phyloP scores from a whole-genome alignment of 30 jellyfish, hydroid and myxozoan genomes.

The Aurelia sp. region DNA sequence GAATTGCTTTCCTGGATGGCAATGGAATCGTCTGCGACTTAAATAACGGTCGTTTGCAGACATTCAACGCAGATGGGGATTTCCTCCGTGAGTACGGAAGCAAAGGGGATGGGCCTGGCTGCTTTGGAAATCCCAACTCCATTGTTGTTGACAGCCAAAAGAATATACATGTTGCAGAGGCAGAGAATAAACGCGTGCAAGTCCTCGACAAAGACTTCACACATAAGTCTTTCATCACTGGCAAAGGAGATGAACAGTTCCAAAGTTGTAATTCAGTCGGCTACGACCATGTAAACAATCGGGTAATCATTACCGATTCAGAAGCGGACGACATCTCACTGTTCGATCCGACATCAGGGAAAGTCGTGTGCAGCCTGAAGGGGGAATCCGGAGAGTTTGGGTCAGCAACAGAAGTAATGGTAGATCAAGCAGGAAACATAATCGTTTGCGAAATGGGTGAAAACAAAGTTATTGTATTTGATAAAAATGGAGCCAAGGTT shows the following conservation, averaged over 20 bases:
- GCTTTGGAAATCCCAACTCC: slow-evolving; percentile 60
- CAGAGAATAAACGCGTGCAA: slow-evolving; percentile 55
- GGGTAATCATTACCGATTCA: slow-evolving; percentile 63
- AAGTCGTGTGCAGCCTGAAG: slow-evolving; percentile 25
- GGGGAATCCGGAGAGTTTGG: slow-evolving; percentile 54
- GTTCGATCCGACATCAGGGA: slow-evolving; percentile 62
- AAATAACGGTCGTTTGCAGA: slow-evolving; percentile 61
- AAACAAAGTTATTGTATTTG: slow-evolving; percentile 66
- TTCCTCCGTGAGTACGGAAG: slow-evolving; percentile 59
- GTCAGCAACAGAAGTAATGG: slow-evolving; percentile 53
- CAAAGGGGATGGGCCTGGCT: slow-evolving; percentile 75
- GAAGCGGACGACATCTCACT: slow-evolving; percentile 54
- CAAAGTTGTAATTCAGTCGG: slow-evolving; percentile 65
- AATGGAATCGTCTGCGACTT: slow-evolving; percentile 53
- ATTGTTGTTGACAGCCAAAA: slow-evolving; percentile 37
- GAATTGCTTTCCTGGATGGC: slow-evolving; percentile 62
- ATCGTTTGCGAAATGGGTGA: slow-evolving; percentile 78
- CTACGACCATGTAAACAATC: slow-evolving; percentile 52
- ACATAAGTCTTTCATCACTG: slow-evolving; percentile 48
- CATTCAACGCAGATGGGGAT: slow-evolving; percentile 49
- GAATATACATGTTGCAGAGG: slow-evolving; percentile 53
- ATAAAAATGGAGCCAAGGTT: slow-evolving; percentile 67
- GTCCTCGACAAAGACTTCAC: slow-evolving; percentile 66
- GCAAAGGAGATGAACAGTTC: slow-evolving; percentile 20
- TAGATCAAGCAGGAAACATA: slow-evolving; percentile 76